These are phyloP conservation scores for Calliphora vomitoria DNA, from an alignment of 2,888 invertebrate genomes.

Conservation along the genomic window DNA sequence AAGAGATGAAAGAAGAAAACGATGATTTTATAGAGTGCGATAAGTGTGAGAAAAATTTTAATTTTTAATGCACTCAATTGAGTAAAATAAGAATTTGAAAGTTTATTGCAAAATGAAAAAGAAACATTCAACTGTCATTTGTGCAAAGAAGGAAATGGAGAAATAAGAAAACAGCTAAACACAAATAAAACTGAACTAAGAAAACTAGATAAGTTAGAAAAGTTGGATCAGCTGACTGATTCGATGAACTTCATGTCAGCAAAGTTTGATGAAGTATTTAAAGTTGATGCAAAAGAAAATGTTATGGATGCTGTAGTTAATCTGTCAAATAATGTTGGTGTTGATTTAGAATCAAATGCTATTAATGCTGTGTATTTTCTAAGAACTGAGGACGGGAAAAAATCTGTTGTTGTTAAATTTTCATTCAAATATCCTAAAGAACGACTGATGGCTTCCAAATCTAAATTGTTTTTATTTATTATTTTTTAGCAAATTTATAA, in stretches of 20 bases:
- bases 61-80: neutral
- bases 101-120: neutral
- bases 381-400: too few species aligned
- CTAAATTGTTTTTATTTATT: too few species aligned
- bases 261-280: constrained; percentile 25
- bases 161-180: neutral
- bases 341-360: too few species aligned
- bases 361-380: too few species aligned
- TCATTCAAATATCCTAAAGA: too few species aligned
- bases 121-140: neutral
- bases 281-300: too few species aligned
- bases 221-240: neutral
- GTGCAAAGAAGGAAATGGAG: neutral
- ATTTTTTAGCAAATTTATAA: too few species aligned
- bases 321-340: too few species aligned
- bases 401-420: too few species aligned
- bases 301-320: too few species aligned
- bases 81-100: too few species aligned
- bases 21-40: neutral
- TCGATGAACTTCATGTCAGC: constrained; percentile 29
- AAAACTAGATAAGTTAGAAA: neutral
- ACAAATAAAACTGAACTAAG: neutral
- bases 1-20: neutral
- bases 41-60: neutral
- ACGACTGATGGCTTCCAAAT: too few species aligned